Base-by-base conservation (phyloP, 2,797 vertebrate genomes). In the Coccyzus lansbergi region DNA sequence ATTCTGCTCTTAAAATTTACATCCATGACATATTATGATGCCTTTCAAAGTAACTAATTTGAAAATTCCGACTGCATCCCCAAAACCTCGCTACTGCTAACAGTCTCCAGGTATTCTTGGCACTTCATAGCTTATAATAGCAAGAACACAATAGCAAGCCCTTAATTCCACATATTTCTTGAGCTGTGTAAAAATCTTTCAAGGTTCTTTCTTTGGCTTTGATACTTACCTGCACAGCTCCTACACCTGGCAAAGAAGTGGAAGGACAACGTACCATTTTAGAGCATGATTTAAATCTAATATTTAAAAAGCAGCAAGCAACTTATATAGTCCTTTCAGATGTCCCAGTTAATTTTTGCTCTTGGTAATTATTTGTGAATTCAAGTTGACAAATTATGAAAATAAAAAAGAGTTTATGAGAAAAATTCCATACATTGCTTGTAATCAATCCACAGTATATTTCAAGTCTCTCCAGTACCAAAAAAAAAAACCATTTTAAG, bases 61-160 rank as follows among this genome's bases (percentile, higher is more conserved):
- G 19, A 4, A 36, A 26, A 17, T 15, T 18, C n/a, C 31, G 63
- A 48, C 53, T 55, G 34, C 59, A 33, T 6, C 34, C 60, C 42
- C 34, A 21, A 58, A 67, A 4, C 17, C 48, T 7, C n/a, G 1
- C 21, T 25, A 8, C 2, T 65, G 31, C 63, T 14, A 15, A 28
- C 2, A 6, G 17, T 0, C 3, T 13, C 44, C 33, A 8, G 13
- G 19, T 3, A 20, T 11, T 26, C 17, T 53, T n/a, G 59, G 28
- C 33, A 16, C 34, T 2, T 2, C 17, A 15, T 1, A 15, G 13
- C 22, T 42, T 9, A 4, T 1, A 3, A 7, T 4, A 29, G 10
- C 59, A 28, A n/a, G 59, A 59, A 36, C 38, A 8, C 6, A 4
- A 71, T 8, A 28, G 34, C 52, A 42, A 49, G 59, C 52, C n/a